Evolutionary conservation across 2,113 vertebrate species (phyloP), one percentile per base, ranked within the genome.

Genomic region (Agapornis roseicollis): DNA sequence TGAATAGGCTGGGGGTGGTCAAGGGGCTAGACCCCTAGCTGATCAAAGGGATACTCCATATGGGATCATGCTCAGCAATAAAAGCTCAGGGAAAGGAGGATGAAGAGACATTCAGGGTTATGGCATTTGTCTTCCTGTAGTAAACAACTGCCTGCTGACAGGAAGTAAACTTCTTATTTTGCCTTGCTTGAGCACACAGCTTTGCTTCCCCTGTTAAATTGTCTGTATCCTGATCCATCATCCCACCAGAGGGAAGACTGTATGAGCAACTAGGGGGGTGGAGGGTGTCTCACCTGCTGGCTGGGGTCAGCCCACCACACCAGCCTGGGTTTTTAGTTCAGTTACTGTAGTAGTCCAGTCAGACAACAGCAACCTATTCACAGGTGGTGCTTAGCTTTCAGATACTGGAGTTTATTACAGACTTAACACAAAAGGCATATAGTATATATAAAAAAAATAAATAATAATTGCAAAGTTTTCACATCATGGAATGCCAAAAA

Each of bases 321-420:
- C 24, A 76, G 20, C 22, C n/a, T 3, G 5, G 4, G 46, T 18
- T 17, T 44, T 61, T n/a, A 60, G 72, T 49, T 61, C 56, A 2
- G 46, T 46, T 33, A 33, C 55, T 69, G 28, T 2, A 69, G 20
- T 5, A 76, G 49, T 19, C 25, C 56, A 55, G 29, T 53, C 55
- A 85, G 15, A 76, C 44, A 93, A 88, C 17, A 83, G 23, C 17
- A 64, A 60, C 29, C 39, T 2, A 35, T 42, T 78, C 76, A 83
- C 20, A 53, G 14, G 7, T 0, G 1, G 17, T 50, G 27, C 35
- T 85, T 31, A 25, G 71, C 41, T 93, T 94, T 79, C 74, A 81
- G 52, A 76, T 70, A 80, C 33, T 77, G 41, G 58, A 83, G 68
- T 93, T 96, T 95, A 96, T 94, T 83, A 91, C 5, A 63, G 50